Evolutionary conservation across 1,140 invertebrate genomes (phyloP).

Genomic region (Orchestia grillus): DNA sequence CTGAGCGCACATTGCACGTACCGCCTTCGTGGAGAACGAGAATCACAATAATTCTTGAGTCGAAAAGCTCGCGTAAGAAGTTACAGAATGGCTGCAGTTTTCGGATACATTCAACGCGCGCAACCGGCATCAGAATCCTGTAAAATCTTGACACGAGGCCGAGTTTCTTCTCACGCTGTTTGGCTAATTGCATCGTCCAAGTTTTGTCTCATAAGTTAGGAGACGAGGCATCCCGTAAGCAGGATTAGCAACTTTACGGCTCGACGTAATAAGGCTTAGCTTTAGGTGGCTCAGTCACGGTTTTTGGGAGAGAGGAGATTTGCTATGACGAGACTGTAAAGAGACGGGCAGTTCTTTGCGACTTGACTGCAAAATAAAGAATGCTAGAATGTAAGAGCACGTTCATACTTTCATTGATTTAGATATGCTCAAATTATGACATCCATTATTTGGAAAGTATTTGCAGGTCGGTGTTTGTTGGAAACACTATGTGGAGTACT

Average conservation of each 20-base stretch:
- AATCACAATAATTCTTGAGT: no score
- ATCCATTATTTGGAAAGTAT: no score
- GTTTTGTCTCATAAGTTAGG: conserved; percentile 53
- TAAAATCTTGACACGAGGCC: conserved; percentile 33
- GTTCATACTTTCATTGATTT: no score
- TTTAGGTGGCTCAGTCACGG: neutral
- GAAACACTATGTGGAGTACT: no score
- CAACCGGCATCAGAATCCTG: neutral
- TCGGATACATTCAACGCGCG: neutral
- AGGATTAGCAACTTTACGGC: conserved; percentile 55
- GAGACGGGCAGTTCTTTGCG: neutral
- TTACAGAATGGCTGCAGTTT: neutral
- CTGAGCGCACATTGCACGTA: no score
- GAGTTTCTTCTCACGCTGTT: conserved; percentile 29
- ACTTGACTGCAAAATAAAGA: neutral
- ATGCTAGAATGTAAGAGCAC: no score
- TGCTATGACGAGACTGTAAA: neutral
- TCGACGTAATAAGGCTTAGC: conserved; percentile 51
- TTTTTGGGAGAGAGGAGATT: neutral
- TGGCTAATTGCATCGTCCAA: conserved; percentile 53
- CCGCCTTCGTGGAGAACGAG: no score
- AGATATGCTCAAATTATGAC: no score
- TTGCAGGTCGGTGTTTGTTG: no score
- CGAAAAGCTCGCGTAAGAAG: neutral
- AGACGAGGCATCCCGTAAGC: conserved; percentile 48